Conservation (phyloP, 1,140 invertebrate genomes). For the Colletes latitarsis region DNA sequence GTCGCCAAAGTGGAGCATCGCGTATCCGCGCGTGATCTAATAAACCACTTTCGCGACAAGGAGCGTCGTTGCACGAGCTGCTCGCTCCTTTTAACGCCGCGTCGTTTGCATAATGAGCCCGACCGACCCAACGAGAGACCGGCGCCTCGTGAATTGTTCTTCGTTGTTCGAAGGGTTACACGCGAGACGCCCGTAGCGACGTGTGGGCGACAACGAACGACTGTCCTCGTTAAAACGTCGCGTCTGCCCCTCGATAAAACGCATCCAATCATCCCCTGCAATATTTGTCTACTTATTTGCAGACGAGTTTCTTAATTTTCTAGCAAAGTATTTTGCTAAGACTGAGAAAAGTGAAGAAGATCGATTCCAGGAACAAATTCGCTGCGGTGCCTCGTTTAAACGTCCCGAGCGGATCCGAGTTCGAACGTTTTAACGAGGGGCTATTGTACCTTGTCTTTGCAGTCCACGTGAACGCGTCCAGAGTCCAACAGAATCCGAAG, state of each 20-base stretch:
- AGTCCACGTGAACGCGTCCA: constrained; percentile 96
- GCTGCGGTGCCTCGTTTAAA: no score
- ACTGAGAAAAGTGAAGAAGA: no score
- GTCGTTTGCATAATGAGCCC: constrained; percentile 47
- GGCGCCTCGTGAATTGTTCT: constrained; percentile 20
- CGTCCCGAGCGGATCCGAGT: no score
- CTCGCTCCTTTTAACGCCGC: constrained; percentile 15
- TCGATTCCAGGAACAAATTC: no score
- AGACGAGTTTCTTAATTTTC: no score
- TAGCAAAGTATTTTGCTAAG: no score
- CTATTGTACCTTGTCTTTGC: constrained; percentile 89
- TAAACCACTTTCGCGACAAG: constrained; percentile 55
- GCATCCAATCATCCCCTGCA: no score
- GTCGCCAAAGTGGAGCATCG: constrained; percentile 37
- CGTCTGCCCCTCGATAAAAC: no score
- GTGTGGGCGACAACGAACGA: not conserved
- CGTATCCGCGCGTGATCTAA: constrained; percentile 53
- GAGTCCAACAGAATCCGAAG: constrained; percentile 91
- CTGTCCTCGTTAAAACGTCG: not conserved
- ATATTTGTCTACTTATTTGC: no score
- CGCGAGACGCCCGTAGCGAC: not conserved
- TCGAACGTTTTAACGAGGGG: no score
- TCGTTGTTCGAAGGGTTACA: no score
- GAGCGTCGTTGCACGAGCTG: constrained; percentile 28
- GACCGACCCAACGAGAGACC: constrained; percentile 32